Percentiles rank a stretch among this genome's conserved stretches.
Conservation (phyloP, 2,113 vertebrate genomes). For the Oophaga pumilio region DNA sequence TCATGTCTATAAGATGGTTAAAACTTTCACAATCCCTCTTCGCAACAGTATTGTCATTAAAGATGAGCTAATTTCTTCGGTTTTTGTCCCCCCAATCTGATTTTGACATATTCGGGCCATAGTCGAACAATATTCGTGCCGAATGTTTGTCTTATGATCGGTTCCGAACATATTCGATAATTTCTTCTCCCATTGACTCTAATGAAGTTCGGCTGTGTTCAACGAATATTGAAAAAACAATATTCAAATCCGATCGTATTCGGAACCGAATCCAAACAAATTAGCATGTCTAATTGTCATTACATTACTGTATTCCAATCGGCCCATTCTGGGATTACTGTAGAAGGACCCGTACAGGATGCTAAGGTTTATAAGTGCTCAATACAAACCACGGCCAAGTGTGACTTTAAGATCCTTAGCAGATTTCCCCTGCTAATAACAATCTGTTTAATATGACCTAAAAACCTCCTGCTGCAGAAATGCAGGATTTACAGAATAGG, state of each 20-base stretch:
- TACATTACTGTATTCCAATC: not conserved
- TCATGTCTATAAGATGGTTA: not conserved
- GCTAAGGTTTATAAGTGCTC: not conserved
- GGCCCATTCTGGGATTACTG: not conserved
- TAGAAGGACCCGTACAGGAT: not conserved
- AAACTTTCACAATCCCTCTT: not conserved
- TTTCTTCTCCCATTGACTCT: too few relatives aligned
- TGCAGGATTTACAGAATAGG: not conserved
- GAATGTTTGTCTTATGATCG: too few relatives aligned
- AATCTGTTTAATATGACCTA: conserved; percentile 17
- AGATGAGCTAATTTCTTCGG: too few relatives aligned
- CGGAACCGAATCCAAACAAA: too few relatives aligned
- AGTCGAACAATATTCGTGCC: too few relatives aligned
- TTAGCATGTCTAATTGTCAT: too few relatives aligned
- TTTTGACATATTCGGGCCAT: too few relatives aligned
- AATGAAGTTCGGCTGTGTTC: too few relatives aligned
- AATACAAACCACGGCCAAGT: not conserved
- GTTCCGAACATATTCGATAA: too few relatives aligned
- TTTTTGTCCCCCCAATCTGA: too few relatives aligned
- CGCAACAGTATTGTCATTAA: not conserved
- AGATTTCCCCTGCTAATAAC: not conserved
- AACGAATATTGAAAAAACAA: too few relatives aligned
- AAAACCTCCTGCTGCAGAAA: not conserved
- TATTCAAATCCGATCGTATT: too few relatives aligned
- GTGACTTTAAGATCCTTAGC: not conserved